Percentiles rank a stretch among this genome's conserved stretches.
phyloP scores from a whole-genome alignment of 2,888 invertebrate genomes.

The Acheta domesticus region DNA sequence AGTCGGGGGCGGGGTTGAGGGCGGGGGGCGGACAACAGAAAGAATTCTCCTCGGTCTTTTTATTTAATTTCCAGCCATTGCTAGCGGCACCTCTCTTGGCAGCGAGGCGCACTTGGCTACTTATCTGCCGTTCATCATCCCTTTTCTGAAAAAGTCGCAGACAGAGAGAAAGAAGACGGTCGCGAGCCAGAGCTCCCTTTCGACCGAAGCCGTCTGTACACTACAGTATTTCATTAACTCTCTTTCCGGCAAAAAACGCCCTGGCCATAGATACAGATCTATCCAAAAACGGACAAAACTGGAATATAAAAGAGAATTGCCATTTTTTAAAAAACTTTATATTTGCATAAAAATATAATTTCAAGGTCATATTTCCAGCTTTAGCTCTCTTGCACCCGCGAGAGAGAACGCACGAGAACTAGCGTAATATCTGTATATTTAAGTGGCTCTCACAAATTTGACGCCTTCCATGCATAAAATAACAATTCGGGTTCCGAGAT shows the following conservation, averaged over 20 bases:
- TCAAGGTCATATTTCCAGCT: constrained; percentile 22
- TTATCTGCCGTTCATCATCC: constrained; percentile 18
- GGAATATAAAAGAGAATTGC: constrained; percentile 9
- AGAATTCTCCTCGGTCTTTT: constrained; percentile 21
- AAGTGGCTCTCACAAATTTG: constrained; percentile 26
- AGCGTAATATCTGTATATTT: constrained; percentile 23
- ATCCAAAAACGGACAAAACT: neutral
- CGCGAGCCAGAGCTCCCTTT: neutral
- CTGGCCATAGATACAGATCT: neutral
- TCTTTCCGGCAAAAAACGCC: neutral
- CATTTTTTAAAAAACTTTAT: neutral
- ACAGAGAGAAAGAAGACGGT: neutral
- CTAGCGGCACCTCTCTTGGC: constrained; percentile 28
- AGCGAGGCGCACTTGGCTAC: constrained; percentile 22
- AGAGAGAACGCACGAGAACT: neutral
- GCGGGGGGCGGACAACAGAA: neutral
- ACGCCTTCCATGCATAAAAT: constrained; percentile 34
- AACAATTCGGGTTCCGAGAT: constrained; percentile 30
- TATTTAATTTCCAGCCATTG: constrained; percentile 33
- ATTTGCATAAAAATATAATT: constrained; percentile 20
- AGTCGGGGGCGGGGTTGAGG: too few species aligned
- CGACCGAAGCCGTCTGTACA: neutral
- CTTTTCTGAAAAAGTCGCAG: neutral
- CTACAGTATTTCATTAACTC: neutral
- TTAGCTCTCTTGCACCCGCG: neutral